Conservation (phyloP, 1,140 invertebrate genomes). For the Rhizoglyphus robini region DNA sequence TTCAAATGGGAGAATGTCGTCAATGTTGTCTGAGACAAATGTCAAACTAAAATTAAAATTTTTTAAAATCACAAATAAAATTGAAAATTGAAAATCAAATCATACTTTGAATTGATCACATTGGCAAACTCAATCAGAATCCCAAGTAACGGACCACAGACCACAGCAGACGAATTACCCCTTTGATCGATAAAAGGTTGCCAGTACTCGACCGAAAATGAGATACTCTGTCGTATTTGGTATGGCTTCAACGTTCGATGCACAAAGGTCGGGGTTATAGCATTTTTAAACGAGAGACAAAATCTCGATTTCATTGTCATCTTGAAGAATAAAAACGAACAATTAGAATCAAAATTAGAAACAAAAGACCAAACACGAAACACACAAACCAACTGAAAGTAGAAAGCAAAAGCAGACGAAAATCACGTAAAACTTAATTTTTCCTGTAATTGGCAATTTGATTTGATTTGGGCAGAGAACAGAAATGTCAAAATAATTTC, state of each 20-base stretch:
- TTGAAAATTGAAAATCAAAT: background rate
- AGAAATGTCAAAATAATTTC: no score
- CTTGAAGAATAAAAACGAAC: background rate
- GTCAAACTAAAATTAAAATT: background rate
- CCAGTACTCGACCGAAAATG: conserved; percentile 11
- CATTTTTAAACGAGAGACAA: background rate
- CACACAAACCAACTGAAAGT: no score
- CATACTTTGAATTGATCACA: background rate
- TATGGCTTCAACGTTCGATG: background rate
- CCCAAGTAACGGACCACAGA: conserved; percentile 16
- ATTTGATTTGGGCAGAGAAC: no score
- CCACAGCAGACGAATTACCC: background rate
- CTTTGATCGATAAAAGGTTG: conserved; percentile 15
- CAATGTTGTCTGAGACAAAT: background rate
- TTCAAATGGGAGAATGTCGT: background rate
- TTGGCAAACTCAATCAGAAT: background rate
- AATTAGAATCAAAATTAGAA: no score
- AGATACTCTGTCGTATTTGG: conserved; percentile 18
- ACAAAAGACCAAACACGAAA: no score
- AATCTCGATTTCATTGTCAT: background rate
- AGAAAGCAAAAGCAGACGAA: no score
- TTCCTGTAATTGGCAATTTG: no score
- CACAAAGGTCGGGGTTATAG: background rate
- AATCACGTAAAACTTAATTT: no score
- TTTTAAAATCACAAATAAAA: background rate